Conservation (phyloP, 2,113 vertebrate species). For the Mesocricetus auratus region DNA sequence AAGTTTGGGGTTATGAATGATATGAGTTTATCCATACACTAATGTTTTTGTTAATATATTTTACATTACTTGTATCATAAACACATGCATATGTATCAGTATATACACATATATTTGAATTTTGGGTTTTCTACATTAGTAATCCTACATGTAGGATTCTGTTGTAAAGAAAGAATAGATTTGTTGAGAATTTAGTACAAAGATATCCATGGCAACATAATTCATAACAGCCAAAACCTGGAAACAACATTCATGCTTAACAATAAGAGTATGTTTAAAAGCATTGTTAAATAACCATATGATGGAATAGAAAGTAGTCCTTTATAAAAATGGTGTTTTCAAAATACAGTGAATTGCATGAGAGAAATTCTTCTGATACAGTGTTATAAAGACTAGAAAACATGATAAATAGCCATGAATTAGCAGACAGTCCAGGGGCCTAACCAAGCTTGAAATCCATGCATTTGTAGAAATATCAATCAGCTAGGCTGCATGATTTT, state of each 20-base stretch:
- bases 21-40: slow-evolving; percentile 3
- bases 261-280: slow-evolving; percentile 72
- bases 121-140: slow-evolving; percentile 22
- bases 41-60: neutral
- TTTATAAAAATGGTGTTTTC: slow-evolving; percentile 65
- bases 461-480: neutral
- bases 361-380: neutral
- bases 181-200: slow-evolving; percentile 54
- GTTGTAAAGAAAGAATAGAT: slow-evolving; percentile 62
- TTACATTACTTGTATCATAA: neutral
- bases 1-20: neutral
- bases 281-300: slow-evolving; percentile 53
- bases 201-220: slow-evolving; percentile 75
- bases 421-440: neutral
- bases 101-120: slow-evolving; percentile 21
- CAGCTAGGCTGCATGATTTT: neutral
- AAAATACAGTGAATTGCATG: slow-evolving; percentile 51
- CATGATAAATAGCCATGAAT: slow-evolving; percentile 26
- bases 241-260: slow-evolving; percentile 62
- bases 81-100: neutral
- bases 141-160: slow-evolving; percentile 41
- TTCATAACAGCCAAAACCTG: slow-evolving; percentile 57
- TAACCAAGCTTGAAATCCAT: slow-evolving; percentile 17
- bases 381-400: neutral
- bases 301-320: slow-evolving; percentile 52